Evolutionary conservation across 2,797 vertebrate genomes (phyloP), one percentile per base, ranked within the genome.

Genomic region (Streptopelia turtur): DNA sequence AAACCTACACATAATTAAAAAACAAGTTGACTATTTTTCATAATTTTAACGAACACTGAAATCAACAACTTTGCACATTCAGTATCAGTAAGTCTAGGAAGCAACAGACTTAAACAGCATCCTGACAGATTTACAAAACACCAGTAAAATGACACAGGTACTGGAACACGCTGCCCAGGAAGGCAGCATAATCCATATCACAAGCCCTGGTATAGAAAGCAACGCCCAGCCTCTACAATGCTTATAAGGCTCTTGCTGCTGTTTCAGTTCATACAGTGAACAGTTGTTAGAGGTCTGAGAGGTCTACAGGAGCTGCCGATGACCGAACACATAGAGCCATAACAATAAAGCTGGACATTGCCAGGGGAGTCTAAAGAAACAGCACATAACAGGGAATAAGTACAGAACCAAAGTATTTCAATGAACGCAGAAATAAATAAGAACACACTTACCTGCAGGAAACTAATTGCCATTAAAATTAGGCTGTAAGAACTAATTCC

Each of bases 401-500:
- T 49, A 79, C 17, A 91, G 39, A 84, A n/a, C 2, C 16, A 53
- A 77, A 68, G 18, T 33, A 74, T 47, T 78, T 83, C 52, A 4
- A 78, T 55, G 24, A 82, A 78, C 24, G 63, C 0, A n/a, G 39
- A 85, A 85, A 64, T 5, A 91, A 93, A 52, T 4, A 78, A 25
- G 45, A 63, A 81, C 10, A 15, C 9, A 69, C 98, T 92, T 98
- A 99, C 99, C 99, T 99, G 99, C 31, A 99, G 97, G 96, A 99
- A 99, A 97, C 99, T 99, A 97, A 99, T 99, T 97, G 99, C 99
- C 99, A 99, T 99, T 97, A 99, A 98, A 98, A 99, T 99, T 82
- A 99, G 99, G 98, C 99, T 99, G 97, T 99, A 99, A 31, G 99
- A 99, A 97, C 99, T 99, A 97, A 99, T 99, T 93, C 99, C 99